Base-by-base conservation (phyloP, 2,888 invertebrate genomes). In the Nymphalis c-album region DNA sequence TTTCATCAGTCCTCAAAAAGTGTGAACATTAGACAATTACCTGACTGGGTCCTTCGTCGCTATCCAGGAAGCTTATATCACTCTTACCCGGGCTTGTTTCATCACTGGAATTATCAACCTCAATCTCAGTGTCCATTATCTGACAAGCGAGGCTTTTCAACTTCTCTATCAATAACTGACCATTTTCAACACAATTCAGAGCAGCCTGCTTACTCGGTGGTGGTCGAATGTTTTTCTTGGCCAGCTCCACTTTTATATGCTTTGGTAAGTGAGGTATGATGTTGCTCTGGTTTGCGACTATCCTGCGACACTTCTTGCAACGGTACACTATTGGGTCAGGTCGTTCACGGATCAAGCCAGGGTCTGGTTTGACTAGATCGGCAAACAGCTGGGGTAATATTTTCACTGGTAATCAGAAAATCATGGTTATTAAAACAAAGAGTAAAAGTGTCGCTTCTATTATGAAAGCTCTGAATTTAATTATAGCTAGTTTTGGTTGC, bases 241-340 rank as follows among this genome's bases (percentile, higher is more conserved):
- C 89, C 4, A 86, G 74, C 46, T 88, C 86, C 8, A 88, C 78
- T 71, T 86, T 85, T 1, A 89, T 72, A 71, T 80, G 80, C 57
- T 87, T 85, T 8, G 92, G 91, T 35, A 93, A 84, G 80, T 98
- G 98, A 13, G 95, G 94, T 60, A 98, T 93, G 69, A 98, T 92
- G 83, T 97, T 96, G 64, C 94, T 94, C 79, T 96, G 96, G 53
- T 94, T 94, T 63, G 97, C 98, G n/a, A 98, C 93, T 26, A 97
- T 93, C 47, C 97, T 93, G 69, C 96, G 94, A 83, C 97, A 97
- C 80, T 95, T 95, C 80, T 94, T 95, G 83, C 98, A 98, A 71
- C 97, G 94, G 87, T 97, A 97, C 10, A 97, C 96, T 64, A 95
- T 94, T 0, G 97, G 97, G 76, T 97, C 96, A 0, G 97, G 97